Base-by-base conservation (phyloP, 2,113 vertebrate species). In the Uria aalge region DNA sequence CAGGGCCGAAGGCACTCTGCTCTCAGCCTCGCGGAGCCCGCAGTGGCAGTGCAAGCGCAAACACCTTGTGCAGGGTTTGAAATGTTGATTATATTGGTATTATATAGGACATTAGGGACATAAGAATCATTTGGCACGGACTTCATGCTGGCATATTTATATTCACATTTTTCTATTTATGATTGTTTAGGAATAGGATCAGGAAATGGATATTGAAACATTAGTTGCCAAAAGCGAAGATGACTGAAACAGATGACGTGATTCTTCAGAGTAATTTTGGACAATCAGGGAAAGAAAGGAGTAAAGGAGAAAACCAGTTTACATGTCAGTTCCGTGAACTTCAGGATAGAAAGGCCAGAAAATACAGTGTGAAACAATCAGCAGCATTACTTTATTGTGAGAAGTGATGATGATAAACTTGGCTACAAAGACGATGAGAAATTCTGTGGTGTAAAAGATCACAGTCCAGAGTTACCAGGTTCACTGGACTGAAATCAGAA, bases 381-480 rank as follows among this genome's bases (percentile, higher is more conserved):
- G 47, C 73, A 92, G 77, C 62, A 69, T 73, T 45, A 88, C 85
- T 94, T 94, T 94, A 85, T 84, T 87, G 93, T 93, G 81, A 60
- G 84, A 57, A 94, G 89, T 83, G 69, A 74, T 96, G 93, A 96
- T 95, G 96, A 92, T 97, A 95, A 90, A 90, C 71, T 91, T 81
- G 60, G 85, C 79, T 36, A 55, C 23, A 34, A 84, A 79, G 59
- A 76, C 0, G 8, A 81, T 68, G 74, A 95, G 85, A 94, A 91
- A 94, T 88, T 94, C 78, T 92, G 41, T 72, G 68, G 76, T 94
- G 71, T 95, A 95, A 89, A 97, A 88, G 96, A 97, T 97, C 68
- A 88, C 24, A 73, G 74, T 57, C 43, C 88, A 91, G 88, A 95
- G 79, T 97, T 94, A 97, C 97, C 95, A 91, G 96, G 78, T 92